Conservation (phyloP, 30 jellyfish, hydroid and myxozoan species). For the Chironex yamaguchii region DNA sequence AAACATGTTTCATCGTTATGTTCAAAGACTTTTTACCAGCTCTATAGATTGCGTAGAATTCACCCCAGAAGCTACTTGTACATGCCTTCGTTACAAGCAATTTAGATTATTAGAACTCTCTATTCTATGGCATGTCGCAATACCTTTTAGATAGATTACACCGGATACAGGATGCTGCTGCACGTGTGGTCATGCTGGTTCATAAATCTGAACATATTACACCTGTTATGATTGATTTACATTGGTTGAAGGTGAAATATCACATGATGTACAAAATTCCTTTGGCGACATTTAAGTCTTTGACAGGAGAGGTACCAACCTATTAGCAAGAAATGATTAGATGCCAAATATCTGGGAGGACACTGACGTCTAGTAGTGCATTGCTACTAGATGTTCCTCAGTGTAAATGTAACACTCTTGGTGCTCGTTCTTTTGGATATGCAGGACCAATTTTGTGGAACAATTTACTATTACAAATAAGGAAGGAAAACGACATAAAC, state of each 20-base stretch:
- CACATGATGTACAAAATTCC: conserved; percentile 28
- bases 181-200: conserved; percentile 34
- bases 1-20: conserved; percentile 43
- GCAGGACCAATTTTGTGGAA: conserved; percentile 54
- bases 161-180: conserved; percentile 61
- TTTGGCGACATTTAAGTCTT: conserved; percentile 7
- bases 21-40: conserved; percentile 14
- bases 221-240: conserved; percentile 24
- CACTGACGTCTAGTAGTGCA: conserved; percentile 32
- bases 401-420: conserved; percentile 31
- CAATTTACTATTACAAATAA: conserved; percentile 6
- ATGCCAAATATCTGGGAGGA: conserved; percentile 21
- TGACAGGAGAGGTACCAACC: conserved; percentile 47
- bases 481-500: conserved; percentile 26
- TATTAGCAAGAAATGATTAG: conserved; percentile 59
- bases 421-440: conserved; percentile 23
- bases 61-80: too few relatives aligned
- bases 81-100: conserved; percentile 45
- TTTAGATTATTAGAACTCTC: conserved; percentile 40
- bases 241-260: conserved; percentile 24
- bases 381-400: conserved; percentile 30
- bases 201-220: conserved; percentile 50
- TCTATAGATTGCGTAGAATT: conserved; percentile 33
- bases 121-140: conserved; percentile 59
- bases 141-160: conserved; percentile 34